Evolutionary conservation across 2,888 invertebrate genomes (phyloP).

Genomic region (Pteria penguin): DNA sequence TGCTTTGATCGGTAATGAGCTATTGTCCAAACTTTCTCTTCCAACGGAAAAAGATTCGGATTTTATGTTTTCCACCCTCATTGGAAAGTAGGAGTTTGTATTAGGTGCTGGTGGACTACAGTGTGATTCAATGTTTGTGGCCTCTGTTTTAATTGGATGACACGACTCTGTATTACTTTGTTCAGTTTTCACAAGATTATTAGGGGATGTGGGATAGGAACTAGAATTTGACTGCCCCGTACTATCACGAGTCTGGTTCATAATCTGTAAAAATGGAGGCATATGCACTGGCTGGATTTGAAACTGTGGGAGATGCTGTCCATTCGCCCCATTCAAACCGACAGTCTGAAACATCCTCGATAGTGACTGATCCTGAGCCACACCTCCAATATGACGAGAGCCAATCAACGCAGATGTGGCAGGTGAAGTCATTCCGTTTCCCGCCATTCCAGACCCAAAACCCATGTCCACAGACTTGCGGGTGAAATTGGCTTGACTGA

Average conservation of each 20-base stretch:
- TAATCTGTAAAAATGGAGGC: background rate
- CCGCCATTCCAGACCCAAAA: background rate
- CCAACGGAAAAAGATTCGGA: no score
- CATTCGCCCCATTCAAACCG: background rate
- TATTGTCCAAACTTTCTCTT: background rate
- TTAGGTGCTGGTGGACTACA: no score
- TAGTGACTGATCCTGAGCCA: background rate
- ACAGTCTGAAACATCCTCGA: background rate
- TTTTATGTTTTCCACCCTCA: no score
- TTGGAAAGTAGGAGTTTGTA: no score
- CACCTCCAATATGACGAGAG: background rate
- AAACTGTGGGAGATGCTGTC: background rate
- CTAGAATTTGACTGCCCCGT: background rate
- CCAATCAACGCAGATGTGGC: background rate
- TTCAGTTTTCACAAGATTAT: background rate
- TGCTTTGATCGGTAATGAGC: background rate
- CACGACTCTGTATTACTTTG: background rate
- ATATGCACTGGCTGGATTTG: background rate
- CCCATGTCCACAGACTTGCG: background rate
- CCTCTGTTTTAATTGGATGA: no score
- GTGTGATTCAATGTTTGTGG: no score
- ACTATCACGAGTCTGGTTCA: background rate
- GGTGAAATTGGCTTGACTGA: constrained; percentile 44
- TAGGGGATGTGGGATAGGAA: background rate
- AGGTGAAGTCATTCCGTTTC: background rate